Base-by-base conservation (phyloP, 2,113 vertebrate genomes). In the Lepidothrix coronata region DNA sequence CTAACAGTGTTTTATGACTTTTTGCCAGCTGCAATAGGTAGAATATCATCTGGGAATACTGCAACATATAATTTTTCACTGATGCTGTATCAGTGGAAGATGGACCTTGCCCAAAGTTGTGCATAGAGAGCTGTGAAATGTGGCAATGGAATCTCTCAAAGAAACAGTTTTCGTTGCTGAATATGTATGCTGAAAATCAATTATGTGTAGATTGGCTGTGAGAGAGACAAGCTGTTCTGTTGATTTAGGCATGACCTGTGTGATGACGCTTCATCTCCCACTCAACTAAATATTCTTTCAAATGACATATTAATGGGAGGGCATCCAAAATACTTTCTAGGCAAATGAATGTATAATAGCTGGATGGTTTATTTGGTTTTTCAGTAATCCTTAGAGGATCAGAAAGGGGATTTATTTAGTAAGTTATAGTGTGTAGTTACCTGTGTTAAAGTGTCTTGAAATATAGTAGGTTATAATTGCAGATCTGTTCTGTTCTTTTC, bases 311-410 rank as follows among this genome's bases (percentile, higher is more conserved):
- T 97, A 96, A 94, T 88, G 88, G 96, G 95, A 97, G 96, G 93
- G 66, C 85, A 96, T 96, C 95, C 96, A 97, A 95, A 96, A 91
- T 87, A 85, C 94, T 97, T 97, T 90, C 91, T 93, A 96, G 71
- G 92, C 81, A 96, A 97, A 97, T 96, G 79, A 75, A 95, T 95
- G 91, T 90, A 57, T 93, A 94, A 96, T 93, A 96, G 81, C 89
- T 93, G 96, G 96, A 97, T 96, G 97, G 97, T 90, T 96, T 96
- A 89, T 97, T 90, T 97, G 92, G 91, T 95, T 96, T 97, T 97
- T 94, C 89, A 96, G 65, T 95, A 96, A 96, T 96, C 92, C 85
- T 88, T 48, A 92, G 82, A 91, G 84, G 73, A 96, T 96, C 87
- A 95, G 89, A 91, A 95, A 81, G 48, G 20, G 63, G 70, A 91